Percentiles rank a stretch among this genome's conserved stretches.
Conservation (phyloP, 2,888 invertebrate genomes). For the Chalcosyrphus nemorum region DNA sequence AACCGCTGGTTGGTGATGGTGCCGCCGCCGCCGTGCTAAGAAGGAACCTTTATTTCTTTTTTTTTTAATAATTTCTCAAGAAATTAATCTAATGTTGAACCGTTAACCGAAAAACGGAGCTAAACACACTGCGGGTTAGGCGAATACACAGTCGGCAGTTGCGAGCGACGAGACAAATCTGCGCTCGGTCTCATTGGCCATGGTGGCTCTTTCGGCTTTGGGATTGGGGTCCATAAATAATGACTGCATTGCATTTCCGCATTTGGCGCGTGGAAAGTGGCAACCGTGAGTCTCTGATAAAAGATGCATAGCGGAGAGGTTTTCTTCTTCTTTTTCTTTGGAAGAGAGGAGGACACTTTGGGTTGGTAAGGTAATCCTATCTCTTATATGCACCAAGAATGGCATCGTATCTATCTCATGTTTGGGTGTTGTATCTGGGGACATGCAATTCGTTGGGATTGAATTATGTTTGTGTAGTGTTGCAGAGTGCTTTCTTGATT, state of each 20-base stretch:
- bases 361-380: constrained; percentile 54
- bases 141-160: not conserved
- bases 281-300: constrained; percentile 39
- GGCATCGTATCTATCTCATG: constrained; percentile 60
- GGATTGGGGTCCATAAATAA: constrained; percentile 68
- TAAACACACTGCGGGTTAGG: constrained; percentile 5
- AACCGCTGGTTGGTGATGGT: not conserved
- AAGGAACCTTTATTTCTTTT: too few relatives aligned
- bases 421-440: constrained; percentile 68
- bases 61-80: constrained; percentile 69
- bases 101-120: constrained; percentile 60
- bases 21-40: too few relatives aligned
- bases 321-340: constrained; percentile 9
- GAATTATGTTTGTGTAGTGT: constrained; percentile 63
- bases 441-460: constrained; percentile 73
- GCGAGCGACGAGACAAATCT: constrained; percentile 43
- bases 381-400: constrained; percentile 36
- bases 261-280: constrained; percentile 30
- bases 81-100: constrained; percentile 67
- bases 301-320: constrained; percentile 53
- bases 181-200: constrained; percentile 50
- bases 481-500: constrained; percentile 49
- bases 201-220: constrained; percentile 42
- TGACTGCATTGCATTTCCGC: constrained; percentile 72
- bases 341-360: constrained; percentile 40